A percentile compares a stretch with the other conserved stretches of the same genome.
phyloP scores from a whole-genome alignment of 2,888 invertebrate genomes.

The Hydrotaea cyrtoneurina region DNA sequence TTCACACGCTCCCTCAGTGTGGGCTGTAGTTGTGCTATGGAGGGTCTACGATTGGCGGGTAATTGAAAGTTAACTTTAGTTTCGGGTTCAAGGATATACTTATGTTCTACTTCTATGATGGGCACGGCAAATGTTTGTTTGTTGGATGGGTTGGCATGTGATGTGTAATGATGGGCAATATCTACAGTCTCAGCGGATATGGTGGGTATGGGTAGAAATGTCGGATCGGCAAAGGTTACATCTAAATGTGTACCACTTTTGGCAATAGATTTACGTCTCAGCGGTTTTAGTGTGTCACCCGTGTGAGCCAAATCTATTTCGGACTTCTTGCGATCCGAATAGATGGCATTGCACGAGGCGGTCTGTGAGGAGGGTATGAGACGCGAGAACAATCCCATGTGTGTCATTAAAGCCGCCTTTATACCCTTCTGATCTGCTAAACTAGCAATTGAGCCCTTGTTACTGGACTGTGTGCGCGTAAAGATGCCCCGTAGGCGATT shows the following conservation, averaged over 20 bases:
- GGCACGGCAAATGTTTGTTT: constrained; percentile 51
- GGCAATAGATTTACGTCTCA: constrained; percentile 81
- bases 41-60: constrained; percentile 82
- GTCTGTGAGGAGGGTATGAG: constrained; percentile 86
- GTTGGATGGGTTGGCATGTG: neutral
- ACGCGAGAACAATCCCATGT: constrained; percentile 87
- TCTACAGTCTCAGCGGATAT: constrained; percentile 73
- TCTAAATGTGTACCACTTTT: constrained; percentile 85
- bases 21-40: constrained; percentile 75
- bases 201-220: constrained; percentile 76
- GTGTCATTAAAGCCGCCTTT: constrained; percentile 86
- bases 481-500: constrained; percentile 84
- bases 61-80: constrained; percentile 86
- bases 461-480: constrained; percentile 84
- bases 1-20: constrained; percentile 83
- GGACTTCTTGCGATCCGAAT: constrained; percentile 73
- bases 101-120: constrained; percentile 63
- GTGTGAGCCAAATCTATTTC: constrained; percentile 47
- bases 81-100: constrained; percentile 82
- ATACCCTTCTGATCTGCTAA: constrained; percentile 83
- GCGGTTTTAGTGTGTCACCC: constrained; percentile 76
- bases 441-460: constrained; percentile 84
- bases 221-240: constrained; percentile 76
- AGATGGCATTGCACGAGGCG: constrained; percentile 84
- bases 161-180: constrained; percentile 40